Evolutionary conservation across 2,888 invertebrate genomes (phyloP).

Genomic region (Dryococelus australis): DNA sequence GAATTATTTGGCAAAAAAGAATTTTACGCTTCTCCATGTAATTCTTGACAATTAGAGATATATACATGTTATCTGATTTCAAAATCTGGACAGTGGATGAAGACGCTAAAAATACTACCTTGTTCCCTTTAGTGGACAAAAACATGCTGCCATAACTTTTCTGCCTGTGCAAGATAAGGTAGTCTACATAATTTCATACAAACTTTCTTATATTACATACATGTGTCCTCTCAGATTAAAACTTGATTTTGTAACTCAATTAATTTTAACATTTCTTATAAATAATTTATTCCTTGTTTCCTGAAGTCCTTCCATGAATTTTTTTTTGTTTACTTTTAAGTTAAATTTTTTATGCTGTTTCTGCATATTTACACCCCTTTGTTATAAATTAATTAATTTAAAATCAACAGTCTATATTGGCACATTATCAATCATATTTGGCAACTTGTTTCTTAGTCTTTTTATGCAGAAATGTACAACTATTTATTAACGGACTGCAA

Average conservation of each 20-base stretch:
- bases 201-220: background rate
- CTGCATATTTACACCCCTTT: background rate
- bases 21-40: slow-evolving; percentile 22
- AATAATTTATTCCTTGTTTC: background rate
- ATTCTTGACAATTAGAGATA: background rate
- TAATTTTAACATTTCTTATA: background rate
- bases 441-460: background rate
- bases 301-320: background rate
- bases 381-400: background rate
- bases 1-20: background rate
- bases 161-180: background rate
- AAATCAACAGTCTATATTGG: background rate
- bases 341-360: background rate
- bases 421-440: background rate
- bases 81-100: slow-evolving; percentile 5
- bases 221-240: background rate
- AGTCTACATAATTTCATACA: background rate
- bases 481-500: background rate
- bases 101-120: background rate
- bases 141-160: background rate
- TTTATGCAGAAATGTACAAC: background rate
- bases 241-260: background rate
- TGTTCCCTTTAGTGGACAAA: background rate
- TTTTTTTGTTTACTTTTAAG: background rate
- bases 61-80: background rate